phyloP scores from a whole-genome alignment of 2,797 vertebrate genomes.

The Labroides dimidiatus region DNA sequence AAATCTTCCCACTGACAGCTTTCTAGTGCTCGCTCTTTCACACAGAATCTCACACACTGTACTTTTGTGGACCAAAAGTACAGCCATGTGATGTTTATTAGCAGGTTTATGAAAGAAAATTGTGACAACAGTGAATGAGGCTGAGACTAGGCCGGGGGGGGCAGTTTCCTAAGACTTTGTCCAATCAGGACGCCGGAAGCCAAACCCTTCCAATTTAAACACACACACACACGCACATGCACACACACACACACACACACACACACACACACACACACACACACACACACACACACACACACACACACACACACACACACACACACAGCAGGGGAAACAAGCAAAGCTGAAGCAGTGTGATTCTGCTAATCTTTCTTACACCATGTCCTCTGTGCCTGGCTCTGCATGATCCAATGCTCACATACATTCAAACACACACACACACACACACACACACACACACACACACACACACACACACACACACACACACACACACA shows the following conservation, averaged over 20 bases:
- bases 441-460: constrained; percentile 18
- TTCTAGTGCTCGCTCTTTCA: background rate
- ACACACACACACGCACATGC: too few relatives aligned
- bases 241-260: constrained; percentile 25
- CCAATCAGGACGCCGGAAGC: constrained; percentile 76
- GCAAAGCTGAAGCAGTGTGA: constrained; percentile 37
- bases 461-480: constrained; percentile 20
- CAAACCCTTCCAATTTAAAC: constrained; percentile 80
- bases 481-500: constrained; percentile 45
- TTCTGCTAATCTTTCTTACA: constrained; percentile 58
- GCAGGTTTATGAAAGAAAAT: constrained; percentile 59
- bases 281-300: constrained; percentile 34
- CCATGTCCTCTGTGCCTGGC: constrained; percentile 53
- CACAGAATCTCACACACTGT: constrained; percentile 1
- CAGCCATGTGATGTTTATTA: constrained; percentile 57
- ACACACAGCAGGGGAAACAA: constrained; percentile 49
- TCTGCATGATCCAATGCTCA: constrained; percentile 33
- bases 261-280: constrained; percentile 39
- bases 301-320: constrained; percentile 25
- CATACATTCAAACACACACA: constrained; percentile 13
- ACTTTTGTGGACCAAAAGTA: constrained; percentile 22
- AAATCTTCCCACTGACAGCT: background rate
- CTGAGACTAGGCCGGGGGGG: constrained; percentile 38
- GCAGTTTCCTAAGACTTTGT: constrained; percentile 74
- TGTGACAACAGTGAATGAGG: constrained; percentile 59